These are phyloP conservation scores for Enteromius unitaeniatus DNA, from an alignment of 2,797 vertebrate genomes.

Conservation along the genomic window DNA sequence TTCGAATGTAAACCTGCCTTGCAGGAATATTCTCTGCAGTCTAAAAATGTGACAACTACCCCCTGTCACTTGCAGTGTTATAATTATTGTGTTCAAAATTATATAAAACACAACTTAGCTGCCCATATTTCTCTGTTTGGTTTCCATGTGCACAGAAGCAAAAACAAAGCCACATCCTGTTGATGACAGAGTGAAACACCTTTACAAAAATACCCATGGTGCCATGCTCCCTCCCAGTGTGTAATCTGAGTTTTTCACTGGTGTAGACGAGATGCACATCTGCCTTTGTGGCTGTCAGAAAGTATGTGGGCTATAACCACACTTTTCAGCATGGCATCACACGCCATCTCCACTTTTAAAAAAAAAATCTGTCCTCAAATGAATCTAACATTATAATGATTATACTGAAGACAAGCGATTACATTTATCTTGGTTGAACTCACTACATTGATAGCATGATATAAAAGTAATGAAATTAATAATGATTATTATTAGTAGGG, in stretches of 20 bases:
- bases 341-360: conserved; percentile 3
- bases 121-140: background rate
- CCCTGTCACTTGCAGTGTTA: background rate
- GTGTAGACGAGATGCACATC: conserved; percentile 26
- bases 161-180: conserved; percentile 37
- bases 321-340: background rate
- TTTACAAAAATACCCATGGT: background rate
- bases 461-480: background rate
- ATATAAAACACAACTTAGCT: background rate
- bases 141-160: background rate
- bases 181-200: background rate
- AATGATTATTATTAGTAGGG: background rate
- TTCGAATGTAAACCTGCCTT: background rate
- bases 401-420: background rate
- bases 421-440: background rate
- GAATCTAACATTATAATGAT: background rate
- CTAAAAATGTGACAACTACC: background rate
- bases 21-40: background rate
- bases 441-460: background rate
- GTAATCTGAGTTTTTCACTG: conserved; percentile 70
- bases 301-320: conserved; percentile 21
- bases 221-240: conserved; percentile 13
- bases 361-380: background rate
- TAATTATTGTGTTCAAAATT: background rate
- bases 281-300: conserved; percentile 57